Evolutionary conservation across 2,113 vertebrate genomes (phyloP).

Genomic region (Sinocyclocheilus grahami): DNA sequence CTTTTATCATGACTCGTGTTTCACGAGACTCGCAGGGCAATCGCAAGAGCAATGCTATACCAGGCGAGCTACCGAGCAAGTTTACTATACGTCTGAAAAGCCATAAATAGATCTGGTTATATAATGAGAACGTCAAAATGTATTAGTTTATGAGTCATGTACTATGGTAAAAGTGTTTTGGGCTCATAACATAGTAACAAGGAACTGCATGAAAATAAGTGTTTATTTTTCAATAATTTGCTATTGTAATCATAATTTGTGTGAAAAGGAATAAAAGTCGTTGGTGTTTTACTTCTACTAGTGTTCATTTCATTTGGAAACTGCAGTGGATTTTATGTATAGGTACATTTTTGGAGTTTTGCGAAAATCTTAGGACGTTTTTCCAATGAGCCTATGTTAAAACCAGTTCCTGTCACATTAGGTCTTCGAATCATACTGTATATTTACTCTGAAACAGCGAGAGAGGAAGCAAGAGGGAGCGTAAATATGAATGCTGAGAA

Average conservation of each 20-base stretch:
- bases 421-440: background rate
- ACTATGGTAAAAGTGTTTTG: background rate
- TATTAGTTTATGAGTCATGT: background rate
- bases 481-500: conserved; percentile 19
- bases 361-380: background rate
- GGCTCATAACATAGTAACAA: background rate
- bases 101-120: background rate
- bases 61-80: background rate
- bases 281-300: background rate
- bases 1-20: background rate
- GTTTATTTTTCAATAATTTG: too few species aligned
- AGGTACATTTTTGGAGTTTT: background rate
- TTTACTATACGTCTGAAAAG: background rate
- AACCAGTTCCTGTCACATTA: conserved; percentile 7
- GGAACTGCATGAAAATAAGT: background rate
- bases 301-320: background rate
- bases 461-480: background rate
- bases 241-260: background rate
- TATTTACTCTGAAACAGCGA: background rate
- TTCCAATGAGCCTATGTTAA: background rate
- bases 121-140: background rate
- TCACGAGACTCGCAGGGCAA: too few species aligned
- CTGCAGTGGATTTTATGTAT: background rate
- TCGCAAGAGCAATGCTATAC: background rate
- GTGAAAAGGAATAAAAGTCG: background rate